Conservation (phyloP, 2,797 vertebrate species). For the Rhabdophis nuchalis region DNA sequence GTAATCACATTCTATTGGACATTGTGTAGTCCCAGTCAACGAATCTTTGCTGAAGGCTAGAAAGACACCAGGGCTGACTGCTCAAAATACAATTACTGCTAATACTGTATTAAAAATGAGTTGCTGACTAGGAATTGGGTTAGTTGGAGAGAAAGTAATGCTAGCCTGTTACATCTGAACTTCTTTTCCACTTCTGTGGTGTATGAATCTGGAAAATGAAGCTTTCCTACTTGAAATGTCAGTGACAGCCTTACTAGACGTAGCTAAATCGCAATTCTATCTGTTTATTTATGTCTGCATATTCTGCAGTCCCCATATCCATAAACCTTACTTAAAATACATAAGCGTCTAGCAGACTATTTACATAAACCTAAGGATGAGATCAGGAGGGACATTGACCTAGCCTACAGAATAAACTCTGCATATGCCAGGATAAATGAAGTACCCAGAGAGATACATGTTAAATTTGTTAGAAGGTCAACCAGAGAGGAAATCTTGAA, state of each 20-base stretch:
- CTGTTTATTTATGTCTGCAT: slow-evolving; percentile 52
- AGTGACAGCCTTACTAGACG: slow-evolving; percentile 32
- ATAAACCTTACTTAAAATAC: slow-evolving; percentile 57
- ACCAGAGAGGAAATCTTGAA: no score
- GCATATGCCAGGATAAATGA: no score
- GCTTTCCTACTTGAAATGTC: slow-evolving; percentile 44
- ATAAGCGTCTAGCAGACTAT: no score
- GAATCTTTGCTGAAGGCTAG: neutral
- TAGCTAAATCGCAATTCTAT: slow-evolving; percentile 49
- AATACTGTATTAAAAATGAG: neutral
- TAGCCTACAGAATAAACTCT: no score
- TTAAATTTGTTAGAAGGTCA: no score
- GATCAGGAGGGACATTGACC: no score
- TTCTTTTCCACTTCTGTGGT: neutral
- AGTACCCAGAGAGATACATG: no score
- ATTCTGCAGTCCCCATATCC: slow-evolving; percentile 35
- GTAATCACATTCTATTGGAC: neutral
- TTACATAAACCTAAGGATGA: no score
- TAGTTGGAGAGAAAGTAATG: slow-evolving; percentile 31
- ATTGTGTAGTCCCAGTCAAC: neutral
- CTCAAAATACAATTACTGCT: neutral
- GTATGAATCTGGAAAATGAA: slow-evolving; percentile 7
- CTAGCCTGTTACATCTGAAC: slow-evolving; percentile 6
- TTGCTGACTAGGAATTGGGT: neutral
- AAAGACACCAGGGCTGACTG: neutral